These are phyloP conservation scores for Germaria angustata DNA, from an alignment of 2,888 invertebrate genomes.

Conservation along the genomic window DNA sequence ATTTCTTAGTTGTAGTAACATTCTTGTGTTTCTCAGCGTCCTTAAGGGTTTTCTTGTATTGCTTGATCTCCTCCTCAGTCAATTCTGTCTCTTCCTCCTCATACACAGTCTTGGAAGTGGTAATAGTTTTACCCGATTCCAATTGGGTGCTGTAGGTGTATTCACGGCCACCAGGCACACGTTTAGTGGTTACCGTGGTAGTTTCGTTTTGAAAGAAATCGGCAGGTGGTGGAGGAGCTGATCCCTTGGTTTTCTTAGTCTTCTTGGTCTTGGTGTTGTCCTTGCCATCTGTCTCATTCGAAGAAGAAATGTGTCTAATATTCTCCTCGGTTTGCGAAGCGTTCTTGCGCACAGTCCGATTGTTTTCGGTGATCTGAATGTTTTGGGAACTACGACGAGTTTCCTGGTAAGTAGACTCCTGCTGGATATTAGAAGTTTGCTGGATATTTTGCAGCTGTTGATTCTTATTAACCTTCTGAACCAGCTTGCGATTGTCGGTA, in stretches of 20 bases:
- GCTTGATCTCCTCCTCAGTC: slow-evolving; percentile 78
- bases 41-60: slow-evolving; percentile 78
- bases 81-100: slow-evolving; percentile 78
- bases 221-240: slow-evolving; percentile 78
- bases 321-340: slow-evolving; percentile 76
- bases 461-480: slow-evolving; percentile 73
- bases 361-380: slow-evolving; percentile 76
- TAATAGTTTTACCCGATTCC: slow-evolving; percentile 78
- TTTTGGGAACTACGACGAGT: slow-evolving; percentile 76
- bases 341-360: slow-evolving; percentile 77
- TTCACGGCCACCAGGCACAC: slow-evolving; percentile 78
- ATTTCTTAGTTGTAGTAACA: slow-evolving; percentile 77
- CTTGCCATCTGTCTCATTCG: slow-evolving; percentile 65
- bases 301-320: slow-evolving; percentile 72
- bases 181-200: slow-evolving; percentile 75
- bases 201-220: slow-evolving; percentile 77
- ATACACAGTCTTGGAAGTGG: slow-evolving; percentile 79
- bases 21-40: slow-evolving; percentile 80
- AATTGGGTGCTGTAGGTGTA: slow-evolving; percentile 77
- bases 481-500: slow-evolving; percentile 74
- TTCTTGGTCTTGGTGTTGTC: slow-evolving; percentile 72
- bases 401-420: slow-evolving; percentile 77
- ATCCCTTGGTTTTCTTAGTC: slow-evolving; percentile 73
- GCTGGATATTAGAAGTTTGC: slow-evolving; percentile 71
- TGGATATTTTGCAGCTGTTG: slow-evolving; percentile 67